These are phyloP conservation scores for Hyles lineata DNA, from an alignment of 2,888 invertebrate genomes.

Conservation along the genomic window DNA sequence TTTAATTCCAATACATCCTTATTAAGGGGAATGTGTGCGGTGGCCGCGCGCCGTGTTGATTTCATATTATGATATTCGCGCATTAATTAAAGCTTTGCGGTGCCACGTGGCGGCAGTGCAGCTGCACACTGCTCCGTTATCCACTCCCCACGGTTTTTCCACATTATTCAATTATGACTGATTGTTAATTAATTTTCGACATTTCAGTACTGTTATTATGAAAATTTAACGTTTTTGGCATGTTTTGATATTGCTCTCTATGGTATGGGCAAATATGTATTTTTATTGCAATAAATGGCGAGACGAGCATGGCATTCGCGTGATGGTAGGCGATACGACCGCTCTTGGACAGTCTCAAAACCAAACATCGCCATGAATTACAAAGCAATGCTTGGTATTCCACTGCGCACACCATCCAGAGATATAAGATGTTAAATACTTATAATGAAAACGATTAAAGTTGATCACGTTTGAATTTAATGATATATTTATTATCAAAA, in stretches of 20 bases:
- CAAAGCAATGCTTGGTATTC: no score
- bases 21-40: neutral
- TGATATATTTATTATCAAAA: no score
- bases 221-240: neutral
- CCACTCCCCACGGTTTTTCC: constrained; percentile 9
- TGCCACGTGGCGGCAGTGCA: constrained; percentile 4
- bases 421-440: no score
- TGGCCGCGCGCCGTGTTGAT: constrained; percentile 29
- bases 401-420: no score
- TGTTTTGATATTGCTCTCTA: neutral
- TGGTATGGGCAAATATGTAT: neutral
- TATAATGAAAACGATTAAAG: no score
- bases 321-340: no score
- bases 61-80: constrained; percentile 41
- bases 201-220: neutral
- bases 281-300: no score
- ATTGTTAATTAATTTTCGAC: neutral
- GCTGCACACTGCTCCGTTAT: neutral
- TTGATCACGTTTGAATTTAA: no score
- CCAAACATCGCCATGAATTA: no score
- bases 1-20: constrained; percentile 22
- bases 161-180: neutral
- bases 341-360: no score
- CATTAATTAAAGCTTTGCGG: constrained; percentile 45
- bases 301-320: no score